Evolutionary conservation across 2,113 vertebrate species (phyloP), one percentile per base, ranked within the genome.

Genomic region (Mus pahari): DNA sequence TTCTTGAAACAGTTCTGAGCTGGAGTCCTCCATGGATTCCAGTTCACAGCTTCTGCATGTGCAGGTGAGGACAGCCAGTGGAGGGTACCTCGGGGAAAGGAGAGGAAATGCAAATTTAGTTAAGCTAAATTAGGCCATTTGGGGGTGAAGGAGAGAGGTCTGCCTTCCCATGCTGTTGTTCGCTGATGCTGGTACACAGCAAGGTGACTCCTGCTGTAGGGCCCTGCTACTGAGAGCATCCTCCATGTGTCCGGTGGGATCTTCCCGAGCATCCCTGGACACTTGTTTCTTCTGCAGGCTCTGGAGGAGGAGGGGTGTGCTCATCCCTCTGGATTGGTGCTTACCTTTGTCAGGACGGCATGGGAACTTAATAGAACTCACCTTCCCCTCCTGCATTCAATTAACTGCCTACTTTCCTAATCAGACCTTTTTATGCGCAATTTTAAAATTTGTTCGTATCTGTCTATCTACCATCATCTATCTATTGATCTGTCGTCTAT

Each of bases 1-100:
- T 8, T 87, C 66, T 89, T 86, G 3, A 58, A 92, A 82, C 62
- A 36, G 60, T 42, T 79, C 60, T 39, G 88, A 92, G n/a, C 42
- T 79, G 31, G 19, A 39, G 45, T 89, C 64, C 20, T 58, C 90
- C 64, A 5, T n/a, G 39, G 8, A 5, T n/a, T 71, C 68, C 19
- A 28, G 58, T 91, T 90, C 50, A 42, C 31, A 75, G 60, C 11
- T 17, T 70, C 48, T 68, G 66, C 22, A 12, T 83, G 6, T 13
- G 53, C 4, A 82, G 58, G 36, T 92, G 81, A 87, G 73, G 60
- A 45, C 70, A 39, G 24, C 42, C 55, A 1, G 16, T 14, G 8
- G 50, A 31, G n/a, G 24, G 31, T 42, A 3, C 31, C 73, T 79
- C 22, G 48, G 16, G 48, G n/a, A 78, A 39, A 77, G 7, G n/a